Evolutionary conservation across 2,888 invertebrate genomes (phyloP).

Genomic region (Lobophora halterata): DNA sequence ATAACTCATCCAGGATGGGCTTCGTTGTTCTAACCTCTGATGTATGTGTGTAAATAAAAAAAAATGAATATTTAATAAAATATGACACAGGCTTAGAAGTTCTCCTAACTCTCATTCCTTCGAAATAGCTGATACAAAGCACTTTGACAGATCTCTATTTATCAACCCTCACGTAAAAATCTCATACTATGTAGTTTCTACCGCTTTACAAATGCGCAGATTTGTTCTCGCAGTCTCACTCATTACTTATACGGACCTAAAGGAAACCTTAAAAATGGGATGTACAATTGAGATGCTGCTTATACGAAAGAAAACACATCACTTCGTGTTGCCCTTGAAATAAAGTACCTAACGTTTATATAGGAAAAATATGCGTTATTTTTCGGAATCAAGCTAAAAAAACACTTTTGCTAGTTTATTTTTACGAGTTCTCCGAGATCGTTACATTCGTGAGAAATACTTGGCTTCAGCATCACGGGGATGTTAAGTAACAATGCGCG

Average conservation of each 20-base stretch:
- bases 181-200: constrained; percentile 8
- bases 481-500: constrained; percentile 20
- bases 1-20: too few relatives aligned
- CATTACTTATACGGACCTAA: constrained; percentile 26
- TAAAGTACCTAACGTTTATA: constrained; percentile 20
- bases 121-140: constrained; percentile 11
- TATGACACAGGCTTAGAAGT: not conserved
- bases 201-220: constrained; percentile 26
- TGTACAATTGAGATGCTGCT: constrained; percentile 18
- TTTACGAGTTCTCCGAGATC: constrained; percentile 21
- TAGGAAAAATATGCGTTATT: constrained; percentile 15
- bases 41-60: too few relatives aligned
- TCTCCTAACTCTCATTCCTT: constrained; percentile 9
- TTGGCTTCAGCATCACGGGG: constrained; percentile 8
- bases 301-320: constrained; percentile 22
- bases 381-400: constrained; percentile 12
- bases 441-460: constrained; percentile 14
- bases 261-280: constrained; percentile 22
- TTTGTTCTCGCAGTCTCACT: constrained; percentile 22
- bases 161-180: constrained; percentile 13
- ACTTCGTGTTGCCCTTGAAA: constrained; percentile 17
- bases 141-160: constrained; percentile 21
- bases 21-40: too few relatives aligned
- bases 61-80: too few relatives aligned
- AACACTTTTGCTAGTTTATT: constrained; percentile 25